phyloP scores from a whole-genome alignment of 2,113 vertebrate genomes.

The Blennius ocellaris region DNA sequence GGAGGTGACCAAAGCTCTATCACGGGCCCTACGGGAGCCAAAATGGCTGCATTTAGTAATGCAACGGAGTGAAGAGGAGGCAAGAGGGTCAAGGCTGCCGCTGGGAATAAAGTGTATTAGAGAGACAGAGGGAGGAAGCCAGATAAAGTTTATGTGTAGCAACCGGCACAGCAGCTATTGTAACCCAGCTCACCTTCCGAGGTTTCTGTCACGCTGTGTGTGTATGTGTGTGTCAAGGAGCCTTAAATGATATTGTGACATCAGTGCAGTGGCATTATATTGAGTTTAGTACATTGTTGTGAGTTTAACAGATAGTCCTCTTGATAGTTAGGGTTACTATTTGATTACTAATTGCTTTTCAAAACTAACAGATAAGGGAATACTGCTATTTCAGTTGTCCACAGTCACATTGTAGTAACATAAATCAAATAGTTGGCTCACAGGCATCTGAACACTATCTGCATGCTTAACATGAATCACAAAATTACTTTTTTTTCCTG shows the following conservation, averaged over 20 bases:
- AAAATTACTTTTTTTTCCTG: background rate
- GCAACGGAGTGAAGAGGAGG: constrained; percentile 74
- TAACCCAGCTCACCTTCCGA: constrained; percentile 32
- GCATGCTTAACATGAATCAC: background rate
- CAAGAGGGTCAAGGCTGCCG: constrained; percentile 74
- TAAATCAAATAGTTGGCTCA: background rate
- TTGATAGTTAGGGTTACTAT: background rate
- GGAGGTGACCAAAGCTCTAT: constrained; percentile 70
- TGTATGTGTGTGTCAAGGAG: constrained; percentile 31
- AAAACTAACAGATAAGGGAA: background rate
- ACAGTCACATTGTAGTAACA: background rate
- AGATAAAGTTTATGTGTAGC: constrained; percentile 61
- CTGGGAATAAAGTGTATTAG: constrained; percentile 64
- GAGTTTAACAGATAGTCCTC: background rate
- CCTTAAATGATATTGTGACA: constrained; percentile 28
- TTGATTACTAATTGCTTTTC: no score
- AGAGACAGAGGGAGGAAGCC: constrained; percentile 47
- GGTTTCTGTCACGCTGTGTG: constrained; percentile 10
- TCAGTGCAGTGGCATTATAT: background rate
- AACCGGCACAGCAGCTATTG: constrained; percentile 32
- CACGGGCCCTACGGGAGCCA: constrained; percentile 75
- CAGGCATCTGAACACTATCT: background rate
- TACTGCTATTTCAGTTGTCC: background rate
- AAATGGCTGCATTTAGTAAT: constrained; percentile 78
- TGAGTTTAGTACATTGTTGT: background rate